phyloP scores from a whole-genome alignment of 1,140 invertebrate genomes.

The Zaprionus lachaisei region DNA sequence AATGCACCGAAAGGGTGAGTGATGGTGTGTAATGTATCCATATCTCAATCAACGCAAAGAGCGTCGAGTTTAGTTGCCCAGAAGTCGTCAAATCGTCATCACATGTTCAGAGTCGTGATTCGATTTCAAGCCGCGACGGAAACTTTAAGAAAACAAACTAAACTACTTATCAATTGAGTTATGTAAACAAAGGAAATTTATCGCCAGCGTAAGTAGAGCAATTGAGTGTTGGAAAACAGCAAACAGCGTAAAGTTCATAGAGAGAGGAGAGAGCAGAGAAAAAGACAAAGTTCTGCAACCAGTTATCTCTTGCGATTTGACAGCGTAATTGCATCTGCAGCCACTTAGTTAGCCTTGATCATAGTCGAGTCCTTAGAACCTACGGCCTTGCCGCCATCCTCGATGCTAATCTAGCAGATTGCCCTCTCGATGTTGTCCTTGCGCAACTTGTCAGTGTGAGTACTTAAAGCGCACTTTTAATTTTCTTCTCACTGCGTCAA shows the following conservation, averaged over 20 bases:
- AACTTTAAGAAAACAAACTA: constrained; percentile 31
- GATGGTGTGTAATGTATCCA: constrained; percentile 18
- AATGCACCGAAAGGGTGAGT: constrained; percentile 21
- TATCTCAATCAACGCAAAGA: constrained; percentile 19
- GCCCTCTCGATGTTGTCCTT: constrained; percentile 17
- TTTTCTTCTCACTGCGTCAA: not conserved
- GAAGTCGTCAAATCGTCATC: not conserved
- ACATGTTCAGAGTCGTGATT: constrained; percentile 36
- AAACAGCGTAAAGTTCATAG: not conserved
- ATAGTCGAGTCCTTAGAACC: constrained; percentile 16
- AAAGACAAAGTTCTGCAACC: constrained; percentile 11
- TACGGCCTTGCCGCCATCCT: not conserved
- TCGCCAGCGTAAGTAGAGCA: constrained; percentile 43
- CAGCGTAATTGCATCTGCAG: not conserved
- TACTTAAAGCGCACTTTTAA: constrained; percentile 9
- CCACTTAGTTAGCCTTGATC: not conserved
- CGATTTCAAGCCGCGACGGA: constrained; percentile 30
- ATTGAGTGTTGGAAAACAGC: constrained; percentile 17
- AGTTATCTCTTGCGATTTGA: not conserved
- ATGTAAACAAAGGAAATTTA: constrained; percentile 35
- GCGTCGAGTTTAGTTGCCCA: constrained; percentile 3
- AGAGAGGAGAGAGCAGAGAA: not conserved
- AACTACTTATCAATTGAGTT: constrained; percentile 33
- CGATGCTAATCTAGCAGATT: constrained; percentile 27
- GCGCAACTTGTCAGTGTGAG: constrained; percentile 9